Percentiles rank a stretch among this genome's conserved stretches.
phyloP scores from a whole-genome alignment of 2,797 vertebrate species.

The Heterohyrax brucei region DNA sequence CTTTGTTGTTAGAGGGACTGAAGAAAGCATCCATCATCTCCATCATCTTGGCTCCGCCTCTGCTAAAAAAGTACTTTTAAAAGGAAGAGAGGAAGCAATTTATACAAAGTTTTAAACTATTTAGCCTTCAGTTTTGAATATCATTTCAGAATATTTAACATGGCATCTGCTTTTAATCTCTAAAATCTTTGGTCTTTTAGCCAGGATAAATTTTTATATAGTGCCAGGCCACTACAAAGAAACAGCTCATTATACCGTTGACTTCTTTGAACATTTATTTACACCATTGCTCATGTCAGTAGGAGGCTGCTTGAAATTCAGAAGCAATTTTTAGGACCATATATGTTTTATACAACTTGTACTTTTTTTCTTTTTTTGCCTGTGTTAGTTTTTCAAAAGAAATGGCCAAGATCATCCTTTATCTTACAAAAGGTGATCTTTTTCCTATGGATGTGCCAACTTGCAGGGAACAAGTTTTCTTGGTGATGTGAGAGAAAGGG shows the following conservation, averaged over 20 bases:
- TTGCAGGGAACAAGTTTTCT: neutral
- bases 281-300: neutral
- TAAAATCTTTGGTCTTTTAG: constrained; percentile 58
- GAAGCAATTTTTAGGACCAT: neutral
- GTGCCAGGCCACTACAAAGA: neutral
- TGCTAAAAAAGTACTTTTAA: constrained; percentile 12
- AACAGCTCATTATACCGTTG: neutral
- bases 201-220: constrained; percentile 51
- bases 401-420: neutral
- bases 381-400: neutral
- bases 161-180: constrained; percentile 70
- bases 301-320: constrained; percentile 31
- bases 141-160: constrained; percentile 50
- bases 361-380: constrained; percentile 4
- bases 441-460: neutral
- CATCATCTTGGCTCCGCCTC: no score
- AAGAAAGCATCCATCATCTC: no score
- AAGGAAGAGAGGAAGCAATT: constrained; percentile 64
- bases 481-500: neutral
- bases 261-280: constrained; percentile 47
- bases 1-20: no score
- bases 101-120: constrained; percentile 73
- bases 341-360: constrained; percentile 4
- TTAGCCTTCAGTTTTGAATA: constrained; percentile 77
- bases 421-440: constrained; percentile 42